These are phyloP conservation scores for Crypturellus undulatus DNA, from an alignment of 2,113 vertebrate genomes.

Conservation along the genomic window DNA sequence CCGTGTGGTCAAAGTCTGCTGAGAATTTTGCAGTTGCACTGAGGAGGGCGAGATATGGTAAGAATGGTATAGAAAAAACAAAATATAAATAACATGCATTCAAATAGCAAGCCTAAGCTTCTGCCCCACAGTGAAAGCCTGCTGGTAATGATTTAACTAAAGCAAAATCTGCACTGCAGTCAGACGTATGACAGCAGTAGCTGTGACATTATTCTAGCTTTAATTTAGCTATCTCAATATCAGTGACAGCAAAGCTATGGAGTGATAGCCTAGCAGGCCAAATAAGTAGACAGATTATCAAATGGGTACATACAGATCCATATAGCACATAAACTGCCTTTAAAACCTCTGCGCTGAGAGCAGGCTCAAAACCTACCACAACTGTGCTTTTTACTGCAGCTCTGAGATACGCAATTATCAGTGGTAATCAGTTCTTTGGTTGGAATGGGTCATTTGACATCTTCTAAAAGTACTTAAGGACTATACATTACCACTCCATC, in stretches of 20 bases:
- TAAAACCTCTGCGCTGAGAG: neutral
- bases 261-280: neutral
- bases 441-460: neutral
- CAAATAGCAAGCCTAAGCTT: neutral
- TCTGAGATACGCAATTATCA: neutral
- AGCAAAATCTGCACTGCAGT: neutral
- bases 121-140: neutral
- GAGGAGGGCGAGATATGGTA: neutral
- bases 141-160: neutral
- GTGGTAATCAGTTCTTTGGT: neutral
- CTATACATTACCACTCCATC: neutral
- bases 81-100: neutral
- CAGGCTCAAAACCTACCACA: neutral
- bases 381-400: neutral
- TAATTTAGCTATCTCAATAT: neutral
- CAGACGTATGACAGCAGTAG: neutral
- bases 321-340: neutral
- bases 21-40: slow-evolving; percentile 13
- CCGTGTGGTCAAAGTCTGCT: slow-evolving; percentile 2
- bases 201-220: neutral
- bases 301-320: neutral
- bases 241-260: neutral
- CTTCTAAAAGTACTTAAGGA: neutral
- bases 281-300: neutral
- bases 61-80: neutral